Evolutionary conservation across 2,888 invertebrate genomes (phyloP).

Genomic region (Aphidoletes aphidimyza): DNA sequence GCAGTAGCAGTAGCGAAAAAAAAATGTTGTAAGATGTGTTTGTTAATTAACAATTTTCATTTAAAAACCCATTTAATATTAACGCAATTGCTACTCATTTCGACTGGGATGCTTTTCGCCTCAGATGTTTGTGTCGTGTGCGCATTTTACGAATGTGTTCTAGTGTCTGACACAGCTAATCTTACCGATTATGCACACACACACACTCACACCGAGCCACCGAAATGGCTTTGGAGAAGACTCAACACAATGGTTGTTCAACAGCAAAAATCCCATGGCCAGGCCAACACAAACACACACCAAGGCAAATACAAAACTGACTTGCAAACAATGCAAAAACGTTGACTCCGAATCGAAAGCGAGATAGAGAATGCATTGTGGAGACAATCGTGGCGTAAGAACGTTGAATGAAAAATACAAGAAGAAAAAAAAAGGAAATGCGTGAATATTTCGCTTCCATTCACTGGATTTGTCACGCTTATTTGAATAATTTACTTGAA

Average conservation of each 20-base stretch:
- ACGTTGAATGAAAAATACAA: not conserved
- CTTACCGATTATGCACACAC: slow-evolving; percentile 8
- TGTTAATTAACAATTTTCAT: slow-evolving; percentile 9
- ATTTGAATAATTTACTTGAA: slow-evolving; percentile 47
- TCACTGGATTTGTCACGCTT: slow-evolving; percentile 51
- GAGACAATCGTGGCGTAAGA: not conserved
- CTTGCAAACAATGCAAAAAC: slow-evolving; percentile 33
- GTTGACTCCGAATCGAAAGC: not conserved
- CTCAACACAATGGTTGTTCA: too few species aligned
- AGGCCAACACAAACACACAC: not conserved
- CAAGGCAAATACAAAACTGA: not conserved
- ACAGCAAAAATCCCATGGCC: not conserved
- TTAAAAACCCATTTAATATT: not conserved
- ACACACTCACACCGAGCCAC: not conserved
- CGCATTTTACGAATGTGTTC: not conserved
- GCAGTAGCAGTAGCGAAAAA: too few species aligned
- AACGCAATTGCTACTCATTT: not conserved
- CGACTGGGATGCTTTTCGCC: not conserved
- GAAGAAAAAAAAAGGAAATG: not conserved
- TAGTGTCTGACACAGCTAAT: slow-evolving; percentile 40
- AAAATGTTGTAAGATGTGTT: too few species aligned
- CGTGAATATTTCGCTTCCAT: slow-evolving; percentile 43
- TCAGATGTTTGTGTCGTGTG: not conserved
- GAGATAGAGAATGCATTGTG: not conserved
- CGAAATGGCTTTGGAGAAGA: not conserved